Base-by-base conservation (phyloP, 2,797 vertebrate species). In the Periophthalmus magnuspinnatus region DNA sequence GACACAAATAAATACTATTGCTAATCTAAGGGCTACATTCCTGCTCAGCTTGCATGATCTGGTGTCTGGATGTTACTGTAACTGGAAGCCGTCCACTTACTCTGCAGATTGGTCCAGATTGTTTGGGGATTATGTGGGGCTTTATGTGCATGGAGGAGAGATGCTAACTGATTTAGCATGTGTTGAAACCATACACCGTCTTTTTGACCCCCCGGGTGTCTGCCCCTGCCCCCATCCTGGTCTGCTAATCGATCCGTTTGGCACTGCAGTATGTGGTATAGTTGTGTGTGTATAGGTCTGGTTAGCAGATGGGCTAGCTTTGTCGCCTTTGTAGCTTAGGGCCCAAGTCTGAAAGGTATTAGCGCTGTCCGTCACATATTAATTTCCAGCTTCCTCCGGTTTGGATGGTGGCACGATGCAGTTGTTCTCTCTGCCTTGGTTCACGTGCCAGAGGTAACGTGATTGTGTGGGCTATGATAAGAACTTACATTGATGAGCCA, bases 161-260 rank as follows among this genome's bases (percentile, higher is more conserved):
- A 88, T 84, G 87, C 85, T 93, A 93, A 94, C 91, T 92, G 91
- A 93, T 94, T 93, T 93, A 93, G 91, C 92, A 93, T 94, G 92
- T 91, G 91, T 88, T 91, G 93, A 91, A 94, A 94, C 88, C 72
- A 70, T 80, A 94, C 90, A 93, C 93, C 91, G 13, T 86, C 89
- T 91, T 85, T 92, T 89, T 92, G 93, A 93, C 93, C 93, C 93
- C 93, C 86, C 60, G 77, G 84, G 86, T 85, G 88, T 92, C 89
- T 89, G 82, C 77, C 79, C 81, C 67, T 63, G 55, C 71, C 89
- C 84, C 87, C 86, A 90, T 91, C 89, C 89, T 84, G 34, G 84
- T 84, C 88, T 91, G 93, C 93, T 93, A 94, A 96, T 95, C 93
- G 94, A 95, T 94, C 90, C 90, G 90, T 90, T 93, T 92, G 92